These are phyloP conservation scores for Stegastes partitus DNA, from an alignment of 2,113 vertebrate species.

Conservation along the genomic window DNA sequence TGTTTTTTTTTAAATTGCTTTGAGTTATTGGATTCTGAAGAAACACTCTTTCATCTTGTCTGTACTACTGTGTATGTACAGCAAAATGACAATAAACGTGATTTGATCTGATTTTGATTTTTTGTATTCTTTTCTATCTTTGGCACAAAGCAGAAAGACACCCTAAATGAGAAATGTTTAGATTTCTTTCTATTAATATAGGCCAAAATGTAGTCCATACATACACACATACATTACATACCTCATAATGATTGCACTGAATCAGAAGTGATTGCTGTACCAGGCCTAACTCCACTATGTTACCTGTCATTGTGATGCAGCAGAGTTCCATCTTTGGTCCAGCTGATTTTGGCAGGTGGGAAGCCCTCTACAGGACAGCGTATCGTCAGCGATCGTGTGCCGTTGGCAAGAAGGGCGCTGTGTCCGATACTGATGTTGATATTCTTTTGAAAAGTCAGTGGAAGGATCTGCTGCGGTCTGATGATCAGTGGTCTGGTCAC, in stretches of 20 bases:
- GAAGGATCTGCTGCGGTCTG: conserved; percentile 79
- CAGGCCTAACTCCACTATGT: conserved; percentile 7
- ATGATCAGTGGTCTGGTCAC: conserved; percentile 77
- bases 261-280: not conserved
- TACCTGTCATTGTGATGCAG: conserved; percentile 86
- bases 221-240: too few relatives aligned
- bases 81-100: too few relatives aligned
- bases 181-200: too few relatives aligned
- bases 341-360: conserved; percentile 82
- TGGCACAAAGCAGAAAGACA: too few relatives aligned
- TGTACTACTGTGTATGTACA: too few relatives aligned
- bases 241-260: not conserved
- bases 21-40: too few relatives aligned
- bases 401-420: conserved; percentile 85
- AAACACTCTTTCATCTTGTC: too few relatives aligned
- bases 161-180: too few relatives aligned
- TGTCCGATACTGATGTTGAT: conserved; percentile 86
- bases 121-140: too few relatives aligned
- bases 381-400: conserved; percentile 83
- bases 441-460: conserved; percentile 86
- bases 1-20: too few relatives aligned
- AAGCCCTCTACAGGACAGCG: conserved; percentile 81
- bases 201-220: too few relatives aligned
- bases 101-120: too few relatives aligned
- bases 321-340: conserved; percentile 89